phyloP scores from a whole-genome alignment of 2,888 invertebrate species.

The Trichogramma dendrolimi region DNA sequence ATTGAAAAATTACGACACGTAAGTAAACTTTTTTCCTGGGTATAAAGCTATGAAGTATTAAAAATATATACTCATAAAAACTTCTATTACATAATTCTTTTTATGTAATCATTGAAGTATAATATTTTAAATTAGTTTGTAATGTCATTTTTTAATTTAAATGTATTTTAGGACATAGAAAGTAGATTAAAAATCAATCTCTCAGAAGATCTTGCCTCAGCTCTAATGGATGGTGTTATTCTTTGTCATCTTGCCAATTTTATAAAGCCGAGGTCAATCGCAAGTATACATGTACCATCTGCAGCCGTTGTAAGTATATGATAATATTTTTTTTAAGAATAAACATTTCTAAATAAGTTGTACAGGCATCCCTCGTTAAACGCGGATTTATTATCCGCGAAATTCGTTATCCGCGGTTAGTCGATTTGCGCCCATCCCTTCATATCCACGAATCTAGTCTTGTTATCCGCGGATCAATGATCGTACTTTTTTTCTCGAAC shows the following conservation, averaged over 20 bases:
- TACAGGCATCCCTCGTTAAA: too few species aligned
- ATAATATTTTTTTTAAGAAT: neutral
- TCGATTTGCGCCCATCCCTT: too few species aligned
- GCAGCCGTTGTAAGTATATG: conserved; percentile 73
- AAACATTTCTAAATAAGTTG: neutral
- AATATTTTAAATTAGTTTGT: neutral
- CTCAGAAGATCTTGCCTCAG: conserved; percentile 79
- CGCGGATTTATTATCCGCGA: too few species aligned
- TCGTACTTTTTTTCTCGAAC: too few species aligned
- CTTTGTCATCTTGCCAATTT: conserved; percentile 92
- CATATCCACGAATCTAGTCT: too few species aligned
- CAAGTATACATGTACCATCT: conserved; percentile 91
- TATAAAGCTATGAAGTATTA: neutral
- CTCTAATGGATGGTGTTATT: conserved; percentile 87
- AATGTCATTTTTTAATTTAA: conserved; percentile 18
- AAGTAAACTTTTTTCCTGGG: conserved; percentile 43
- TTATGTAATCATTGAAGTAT: neutral
- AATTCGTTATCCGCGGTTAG: too few species aligned
- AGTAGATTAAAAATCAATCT: conserved; percentile 82
- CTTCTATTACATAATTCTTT: neutral
- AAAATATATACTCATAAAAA: neutral
- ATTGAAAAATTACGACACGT: conserved; percentile 80
- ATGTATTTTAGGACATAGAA: conserved; percentile 73
- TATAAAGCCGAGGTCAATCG: conserved; percentile 84
- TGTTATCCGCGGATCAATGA: too few species aligned